phyloP scores from a whole-genome alignment of 2,888 invertebrate genomes.

The Trimorus sp. region DNA sequence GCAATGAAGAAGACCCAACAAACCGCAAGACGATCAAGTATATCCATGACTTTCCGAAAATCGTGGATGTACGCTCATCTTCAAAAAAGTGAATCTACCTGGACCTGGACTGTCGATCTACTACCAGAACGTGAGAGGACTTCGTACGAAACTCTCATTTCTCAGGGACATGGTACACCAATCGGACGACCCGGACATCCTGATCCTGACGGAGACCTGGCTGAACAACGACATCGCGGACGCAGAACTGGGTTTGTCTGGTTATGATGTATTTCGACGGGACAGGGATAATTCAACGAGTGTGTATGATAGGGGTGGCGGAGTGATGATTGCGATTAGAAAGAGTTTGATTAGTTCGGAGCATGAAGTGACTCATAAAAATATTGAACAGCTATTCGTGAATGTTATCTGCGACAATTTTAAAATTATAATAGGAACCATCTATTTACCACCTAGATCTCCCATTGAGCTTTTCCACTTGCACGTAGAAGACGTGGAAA shows the following conservation, averaged over 20 bases:
- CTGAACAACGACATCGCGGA: background rate
- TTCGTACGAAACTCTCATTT: background rate
- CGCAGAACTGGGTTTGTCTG: background rate
- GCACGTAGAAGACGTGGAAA: conserved; percentile 13
- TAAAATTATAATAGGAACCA: conserved; percentile 11
- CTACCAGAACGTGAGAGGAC: background rate
- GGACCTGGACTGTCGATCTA: conserved; percentile 2
- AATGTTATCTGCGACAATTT: background rate
- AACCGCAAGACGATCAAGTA: background rate
- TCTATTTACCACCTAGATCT: conserved; percentile 20
- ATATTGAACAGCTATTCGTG: conserved; percentile 5
- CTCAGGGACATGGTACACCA: background rate
- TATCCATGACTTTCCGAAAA: background rate
- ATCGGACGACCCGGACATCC: background rate
- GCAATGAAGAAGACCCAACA: background rate
- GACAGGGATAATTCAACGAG: background rate
- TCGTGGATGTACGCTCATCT: background rate
- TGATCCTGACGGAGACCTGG: conserved; percentile 20
- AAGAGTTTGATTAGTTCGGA: background rate
- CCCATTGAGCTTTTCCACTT: conserved; percentile 2
- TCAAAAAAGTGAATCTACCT: background rate
- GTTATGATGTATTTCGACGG: conserved; percentile 1
- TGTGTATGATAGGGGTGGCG: conserved; percentile 1
- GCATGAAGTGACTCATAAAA: background rate
- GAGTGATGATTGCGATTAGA: conserved; percentile 11